Base-by-base conservation (phyloP, 1,140 invertebrate genomes). In the Drosophila erecta region DNA sequence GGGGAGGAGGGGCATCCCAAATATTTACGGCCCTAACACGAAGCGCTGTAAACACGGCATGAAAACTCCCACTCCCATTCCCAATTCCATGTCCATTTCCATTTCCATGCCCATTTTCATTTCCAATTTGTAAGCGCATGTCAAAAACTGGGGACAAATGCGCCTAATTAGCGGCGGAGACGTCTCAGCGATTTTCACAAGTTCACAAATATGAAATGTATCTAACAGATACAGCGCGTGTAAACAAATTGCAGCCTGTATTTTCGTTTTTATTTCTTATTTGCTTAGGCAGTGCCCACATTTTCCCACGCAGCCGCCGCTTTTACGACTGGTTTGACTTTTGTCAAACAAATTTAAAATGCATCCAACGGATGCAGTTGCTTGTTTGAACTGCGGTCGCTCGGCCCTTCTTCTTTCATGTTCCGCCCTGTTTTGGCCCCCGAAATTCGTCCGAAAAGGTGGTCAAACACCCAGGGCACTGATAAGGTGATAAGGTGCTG, bases 161-260 rank as follows among this genome's bases (percentile, higher is more conserved):
- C 84, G 64, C 49, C 84, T 86, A 87, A 87, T 87, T 87, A 87
- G 83, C 83, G 46, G 76, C 66, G 62, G 76, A 54, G 78, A 71
- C 77, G 73, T 73, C 73, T 81, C 78, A 73, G 66, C 80, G 79
- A 89, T 87, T 87, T 87, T 87, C 83, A 87, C 79, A 87, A 87
- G 83, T 83, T 89, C 66, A 87, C 79, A 89, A 85, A 84, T 81
- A 79, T 58, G 56, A 86, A 87, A 76, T 83, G 84, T 87, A 87
- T 81, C 81, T 79, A 56, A 69, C 83, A 83, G 84, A 83, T 81
- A 78, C 79, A 55, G 47, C 41, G 79, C 43, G 56, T 67, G 81
- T 81, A 62, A 86, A 81, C 69, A 86, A 85, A 77, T 81, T 77
- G 59, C 78, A 85, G 71, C 66, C 30, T 8, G 30, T 30, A 30